Conservation (phyloP, 2,113 vertebrate genomes). For the rabbit (Oryctolagus cuniculus) region DNA sequence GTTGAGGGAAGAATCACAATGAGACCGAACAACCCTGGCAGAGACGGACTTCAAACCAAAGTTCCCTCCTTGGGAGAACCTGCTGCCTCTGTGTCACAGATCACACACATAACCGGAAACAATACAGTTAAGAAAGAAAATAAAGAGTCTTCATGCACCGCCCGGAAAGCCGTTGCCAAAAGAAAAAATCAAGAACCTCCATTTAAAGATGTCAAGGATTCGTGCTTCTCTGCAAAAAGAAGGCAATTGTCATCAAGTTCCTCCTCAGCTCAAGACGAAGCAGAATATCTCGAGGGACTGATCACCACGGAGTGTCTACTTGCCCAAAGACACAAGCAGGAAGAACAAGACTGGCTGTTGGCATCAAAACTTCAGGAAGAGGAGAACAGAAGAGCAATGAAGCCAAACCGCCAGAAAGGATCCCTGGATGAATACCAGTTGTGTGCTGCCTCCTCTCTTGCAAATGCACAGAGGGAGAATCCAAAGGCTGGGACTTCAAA, state of each 20-base stretch:
- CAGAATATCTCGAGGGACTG: constrained; percentile 77
- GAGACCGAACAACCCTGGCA: constrained; percentile 29
- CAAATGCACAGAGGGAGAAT: constrained; percentile 58
- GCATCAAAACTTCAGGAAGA: constrained; percentile 92
- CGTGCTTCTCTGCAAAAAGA: constrained; percentile 75
- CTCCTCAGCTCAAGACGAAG: constrained; percentile 55
- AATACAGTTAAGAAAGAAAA: not conserved
- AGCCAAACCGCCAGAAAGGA: constrained; percentile 89
- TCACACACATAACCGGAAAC: not conserved
- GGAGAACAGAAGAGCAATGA: constrained; percentile 88
- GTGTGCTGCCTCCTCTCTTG: constrained; percentile 62
- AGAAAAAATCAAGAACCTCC: constrained; percentile 78
- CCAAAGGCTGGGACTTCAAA: constrained; percentile 37
- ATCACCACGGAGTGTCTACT: constrained; percentile 87
- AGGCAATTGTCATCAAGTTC: constrained; percentile 66
- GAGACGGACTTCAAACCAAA: not conserved
- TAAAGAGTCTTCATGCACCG: not conserved
- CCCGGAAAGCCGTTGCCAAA: constrained; percentile 76
- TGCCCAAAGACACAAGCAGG: constrained; percentile 88
- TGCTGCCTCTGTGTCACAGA: rapidly evolving
- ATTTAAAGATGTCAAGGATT: constrained; percentile 54
- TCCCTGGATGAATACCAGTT: constrained; percentile 90
- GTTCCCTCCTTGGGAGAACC: not conserved
- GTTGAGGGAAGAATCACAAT: constrained; percentile 45
- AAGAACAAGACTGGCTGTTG: constrained; percentile 91